A percentile compares a stretch with the other conserved stretches of the same genome.
phyloP scores from a whole-genome alignment of 2,113 vertebrate species.

The Pholis gunnellus region DNA sequence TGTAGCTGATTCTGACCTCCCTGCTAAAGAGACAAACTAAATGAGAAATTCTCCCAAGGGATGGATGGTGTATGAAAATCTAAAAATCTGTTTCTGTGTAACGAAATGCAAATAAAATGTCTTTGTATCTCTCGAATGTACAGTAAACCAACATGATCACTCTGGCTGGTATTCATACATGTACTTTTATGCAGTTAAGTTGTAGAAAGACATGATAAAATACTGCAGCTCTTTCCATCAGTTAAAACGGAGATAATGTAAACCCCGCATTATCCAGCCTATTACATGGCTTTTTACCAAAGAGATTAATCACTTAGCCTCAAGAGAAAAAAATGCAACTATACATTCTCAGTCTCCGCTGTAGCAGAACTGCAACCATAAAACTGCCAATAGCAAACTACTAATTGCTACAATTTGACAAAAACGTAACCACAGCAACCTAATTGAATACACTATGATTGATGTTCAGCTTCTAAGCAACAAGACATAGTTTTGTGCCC shows the following conservation, averaged over 20 bases:
- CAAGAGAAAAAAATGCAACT: conserved; percentile 25
- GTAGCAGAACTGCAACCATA: conserved; percentile 23
- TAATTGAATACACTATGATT: conserved; percentile 23
- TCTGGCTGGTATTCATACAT: not conserved
- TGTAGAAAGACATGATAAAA: conserved; percentile 1
- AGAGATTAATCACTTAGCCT: conserved; percentile 41
- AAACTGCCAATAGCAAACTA: conserved; percentile 34
- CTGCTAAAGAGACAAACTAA: conserved; percentile 15
- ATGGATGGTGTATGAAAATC: not conserved
- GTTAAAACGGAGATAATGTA: conserved; percentile 9
- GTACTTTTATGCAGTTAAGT: not conserved
- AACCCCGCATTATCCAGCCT: conserved; percentile 35
- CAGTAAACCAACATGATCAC: conserved; percentile 2
- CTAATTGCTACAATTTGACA: conserved; percentile 41
- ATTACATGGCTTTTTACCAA: conserved; percentile 40
- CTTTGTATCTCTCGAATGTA: not conserved
- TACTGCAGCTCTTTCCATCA: not conserved
- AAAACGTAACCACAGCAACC: conserved; percentile 5
- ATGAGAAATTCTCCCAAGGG: conserved; percentile 13
- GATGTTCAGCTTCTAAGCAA: conserved; percentile 12
- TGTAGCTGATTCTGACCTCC: conserved; percentile 33
- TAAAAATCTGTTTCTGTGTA: not conserved
- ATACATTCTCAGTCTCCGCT: conserved; percentile 14
- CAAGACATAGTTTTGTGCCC: not conserved
- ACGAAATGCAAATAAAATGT: conserved; percentile 7